A percentile compares a stretch with the other conserved stretches of the same genome.
Evolutionary conservation across 2,888 invertebrate species (phyloP).

Genomic region (Aphidius colemani): DNA sequence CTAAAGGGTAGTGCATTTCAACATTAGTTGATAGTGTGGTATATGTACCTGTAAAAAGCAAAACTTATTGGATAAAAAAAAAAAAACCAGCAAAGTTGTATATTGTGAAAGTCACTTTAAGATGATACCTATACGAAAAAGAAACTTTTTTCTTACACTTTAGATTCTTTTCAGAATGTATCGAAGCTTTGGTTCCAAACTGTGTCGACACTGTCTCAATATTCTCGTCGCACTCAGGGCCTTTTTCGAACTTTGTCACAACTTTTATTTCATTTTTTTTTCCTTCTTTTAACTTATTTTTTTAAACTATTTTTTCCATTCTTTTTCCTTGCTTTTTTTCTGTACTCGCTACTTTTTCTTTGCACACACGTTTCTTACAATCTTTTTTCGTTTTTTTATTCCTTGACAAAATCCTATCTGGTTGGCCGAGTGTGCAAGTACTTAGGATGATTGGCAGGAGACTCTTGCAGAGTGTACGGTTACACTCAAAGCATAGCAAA

Average conservation of each 20-base stretch:
- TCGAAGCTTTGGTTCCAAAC: slow-evolving; percentile 15
- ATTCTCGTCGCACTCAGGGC: slow-evolving; percentile 34
- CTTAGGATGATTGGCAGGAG: slow-evolving; percentile 39
- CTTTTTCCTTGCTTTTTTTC: neutral
- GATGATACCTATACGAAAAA: slow-evolving; percentile 7
- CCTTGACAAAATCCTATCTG: slow-evolving; percentile 31
- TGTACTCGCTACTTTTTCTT: neutral
- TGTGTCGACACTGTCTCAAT: slow-evolving; percentile 27
- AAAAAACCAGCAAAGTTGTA: no score
- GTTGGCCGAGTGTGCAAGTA: slow-evolving; percentile 35
- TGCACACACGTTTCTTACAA: no score
- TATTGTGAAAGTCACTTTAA: neutral
- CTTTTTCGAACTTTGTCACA: slow-evolving; percentile 27
- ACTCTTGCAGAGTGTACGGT: slow-evolving; percentile 27
- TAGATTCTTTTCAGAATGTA: slow-evolving; percentile 13
- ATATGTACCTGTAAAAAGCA: slow-evolving; percentile 17
- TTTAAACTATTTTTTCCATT: no score
- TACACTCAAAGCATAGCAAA: slow-evolving; percentile 41
- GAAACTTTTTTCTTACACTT: slow-evolving; percentile 2
- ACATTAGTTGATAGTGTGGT: slow-evolving; percentile 23
- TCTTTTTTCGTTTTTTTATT: slow-evolving; percentile 17
- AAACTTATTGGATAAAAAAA: slow-evolving; percentile 11
- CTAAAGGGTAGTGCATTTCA: slow-evolving; percentile 14
- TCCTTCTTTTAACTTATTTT: neutral
- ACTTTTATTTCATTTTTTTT: slow-evolving; percentile 27